These are phyloP conservation scores for Trissonchulus sp. DNA, from an alignment of 2,888 invertebrate species.

Conservation along the genomic window DNA sequence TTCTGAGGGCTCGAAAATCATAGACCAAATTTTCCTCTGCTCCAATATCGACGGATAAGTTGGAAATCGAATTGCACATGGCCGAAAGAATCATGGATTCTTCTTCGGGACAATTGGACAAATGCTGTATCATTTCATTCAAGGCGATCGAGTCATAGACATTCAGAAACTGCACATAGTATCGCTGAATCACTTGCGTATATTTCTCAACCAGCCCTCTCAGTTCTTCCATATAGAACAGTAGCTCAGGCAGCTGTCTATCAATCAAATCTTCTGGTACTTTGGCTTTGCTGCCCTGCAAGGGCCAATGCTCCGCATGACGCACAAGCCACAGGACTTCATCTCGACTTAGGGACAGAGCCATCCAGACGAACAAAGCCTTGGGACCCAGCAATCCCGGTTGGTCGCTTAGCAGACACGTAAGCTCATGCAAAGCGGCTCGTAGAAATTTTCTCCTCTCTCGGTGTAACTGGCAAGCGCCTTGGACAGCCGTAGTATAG, in stretches of 20 bases:
- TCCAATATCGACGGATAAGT: background rate
- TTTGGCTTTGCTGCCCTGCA: slow-evolving; percentile 41
- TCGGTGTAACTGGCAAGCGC: slow-evolving; percentile 77
- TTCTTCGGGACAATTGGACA: slow-evolving; percentile 68
- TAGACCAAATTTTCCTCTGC: slow-evolving; percentile 63
- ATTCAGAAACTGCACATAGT: slow-evolving; percentile 91
- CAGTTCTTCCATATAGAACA: slow-evolving; percentile 97
- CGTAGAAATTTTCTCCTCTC: slow-evolving; percentile 92
- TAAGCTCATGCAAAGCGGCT: slow-evolving; percentile 87
- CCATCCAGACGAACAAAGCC: slow-evolving; percentile 84
- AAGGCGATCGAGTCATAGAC: slow-evolving; percentile 90
- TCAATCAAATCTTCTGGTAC: slow-evolving; percentile 24
- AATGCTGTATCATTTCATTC: slow-evolving; percentile 62
- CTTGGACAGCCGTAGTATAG: slow-evolving; percentile 78
- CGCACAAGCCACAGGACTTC: slow-evolving; percentile 92
- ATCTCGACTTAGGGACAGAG: slow-evolving; percentile 86
- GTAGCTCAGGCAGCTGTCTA: slow-evolving; percentile 79
- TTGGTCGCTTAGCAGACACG: slow-evolving; percentile 90
- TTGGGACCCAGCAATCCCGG: slow-evolving; percentile 96
- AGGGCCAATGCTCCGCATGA: slow-evolving; percentile 90
- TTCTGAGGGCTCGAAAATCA: slow-evolving; percentile 85
- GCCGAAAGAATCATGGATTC: slow-evolving; percentile 89
- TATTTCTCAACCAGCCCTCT: slow-evolving; percentile 84
- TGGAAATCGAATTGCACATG: slow-evolving; percentile 61
- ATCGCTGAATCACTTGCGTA: slow-evolving; percentile 90